These are phyloP conservation scores for Gisinianus flammeolus DNA, from an alignment of 2,888 invertebrate species.

Conservation along the genomic window DNA sequence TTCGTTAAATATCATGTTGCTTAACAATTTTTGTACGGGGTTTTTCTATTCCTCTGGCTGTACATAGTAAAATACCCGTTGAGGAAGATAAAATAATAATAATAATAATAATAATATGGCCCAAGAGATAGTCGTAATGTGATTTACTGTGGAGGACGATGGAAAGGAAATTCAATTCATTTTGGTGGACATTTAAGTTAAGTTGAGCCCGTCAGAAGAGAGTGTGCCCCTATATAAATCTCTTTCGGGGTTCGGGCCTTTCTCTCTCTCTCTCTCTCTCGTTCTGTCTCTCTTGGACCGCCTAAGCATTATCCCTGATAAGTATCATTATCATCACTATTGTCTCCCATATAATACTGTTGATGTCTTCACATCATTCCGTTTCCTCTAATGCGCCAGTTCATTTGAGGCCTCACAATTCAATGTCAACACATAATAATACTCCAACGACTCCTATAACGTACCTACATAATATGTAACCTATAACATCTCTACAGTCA, in stretches of 20 bases:
- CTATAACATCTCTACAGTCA: no score
- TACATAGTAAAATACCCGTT: no score
- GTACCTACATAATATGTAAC: no score
- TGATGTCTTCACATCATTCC: constrained; percentile 29
- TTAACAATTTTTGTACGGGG: no score
- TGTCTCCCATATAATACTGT: constrained; percentile 29
- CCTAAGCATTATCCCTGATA: constrained; percentile 23
- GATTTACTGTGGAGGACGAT: constrained; percentile 8
- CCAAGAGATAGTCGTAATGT: neutral
- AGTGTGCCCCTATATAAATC: constrained; percentile 22
- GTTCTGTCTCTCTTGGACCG: constrained; percentile 13
- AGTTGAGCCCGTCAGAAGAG: constrained; percentile 19
- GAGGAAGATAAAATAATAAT: neutral
- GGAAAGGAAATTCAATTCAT: constrained; percentile 26
- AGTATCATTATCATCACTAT: constrained; percentile 34
- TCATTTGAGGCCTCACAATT: constrained; percentile 19
- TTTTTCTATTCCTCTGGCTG: no score
- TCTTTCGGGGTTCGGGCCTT: neutral
- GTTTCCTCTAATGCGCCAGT: constrained; percentile 12
- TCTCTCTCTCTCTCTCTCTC: no score
- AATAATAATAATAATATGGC: neutral
- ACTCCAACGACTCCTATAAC: no score
- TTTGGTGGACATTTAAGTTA: constrained; percentile 25
- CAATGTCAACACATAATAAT: constrained; percentile 29
- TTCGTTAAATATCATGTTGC: no score